These are phyloP conservation scores for Calliphora vicina DNA, from an alignment of 1,140 invertebrate genomes.

Conservation along the genomic window DNA sequence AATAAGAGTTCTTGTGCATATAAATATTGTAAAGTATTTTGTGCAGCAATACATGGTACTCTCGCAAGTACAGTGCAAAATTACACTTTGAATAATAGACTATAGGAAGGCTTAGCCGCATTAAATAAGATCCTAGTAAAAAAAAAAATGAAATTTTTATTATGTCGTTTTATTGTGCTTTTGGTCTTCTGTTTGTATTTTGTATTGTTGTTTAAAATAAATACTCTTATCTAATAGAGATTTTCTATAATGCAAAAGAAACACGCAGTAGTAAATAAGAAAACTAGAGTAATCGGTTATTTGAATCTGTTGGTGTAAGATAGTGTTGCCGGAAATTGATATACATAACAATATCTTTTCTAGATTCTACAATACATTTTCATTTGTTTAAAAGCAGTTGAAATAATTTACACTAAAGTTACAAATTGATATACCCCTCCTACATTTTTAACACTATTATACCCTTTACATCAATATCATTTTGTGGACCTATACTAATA, in stretches of 20 bases:
- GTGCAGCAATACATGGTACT: neutral
- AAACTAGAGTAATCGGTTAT: too few species aligned
- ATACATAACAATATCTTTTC: too few species aligned
- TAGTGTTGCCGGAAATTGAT: too few species aligned
- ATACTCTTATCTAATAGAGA: neutral
- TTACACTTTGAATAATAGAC: neutral
- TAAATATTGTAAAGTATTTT: neutral
- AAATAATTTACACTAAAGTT: too few species aligned
- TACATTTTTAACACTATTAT: too few species aligned
- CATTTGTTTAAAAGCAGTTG: too few species aligned
- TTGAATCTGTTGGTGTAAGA: too few species aligned
- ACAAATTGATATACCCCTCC: too few species aligned
- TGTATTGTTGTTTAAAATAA: neutral
- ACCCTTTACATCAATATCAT: too few species aligned
- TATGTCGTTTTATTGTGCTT: neutral
- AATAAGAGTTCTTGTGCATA: neutral
- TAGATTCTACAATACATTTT: too few species aligned
- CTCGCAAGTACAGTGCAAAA: neutral
- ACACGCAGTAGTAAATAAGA: neutral
- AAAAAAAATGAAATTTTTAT: neutral
- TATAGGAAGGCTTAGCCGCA: neutral
- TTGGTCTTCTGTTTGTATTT: neutral
- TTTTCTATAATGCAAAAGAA: neutral
- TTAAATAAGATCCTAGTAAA: neutral
- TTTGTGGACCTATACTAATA: too few species aligned